A percentile compares a stretch with the other conserved stretches of the same genome.
These are phyloP conservation scores for Philopedon plagiatum DNA, from an alignment of 2,888 invertebrate species.

Conservation along the genomic window DNA sequence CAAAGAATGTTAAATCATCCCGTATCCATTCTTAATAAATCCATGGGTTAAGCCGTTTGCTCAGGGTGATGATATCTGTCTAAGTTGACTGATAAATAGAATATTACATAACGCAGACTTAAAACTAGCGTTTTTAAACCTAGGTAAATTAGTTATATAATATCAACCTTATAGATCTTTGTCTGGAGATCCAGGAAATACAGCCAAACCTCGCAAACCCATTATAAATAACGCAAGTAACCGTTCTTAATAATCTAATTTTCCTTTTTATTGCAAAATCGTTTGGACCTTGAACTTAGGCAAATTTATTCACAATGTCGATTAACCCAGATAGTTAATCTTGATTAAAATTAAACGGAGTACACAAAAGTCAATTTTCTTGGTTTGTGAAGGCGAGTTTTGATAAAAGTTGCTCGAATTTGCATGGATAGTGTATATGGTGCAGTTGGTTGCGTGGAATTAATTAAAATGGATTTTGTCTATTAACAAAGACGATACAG, in stretches of 20 bases:
- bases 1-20: too few relatives aligned
- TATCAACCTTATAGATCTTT: neutral
- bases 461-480: neutral
- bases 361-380: conserved; percentile 25
- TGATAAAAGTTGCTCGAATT: conserved; percentile 22
- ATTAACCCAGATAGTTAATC: conserved; percentile 29
- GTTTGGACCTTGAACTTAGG: conserved; percentile 19
- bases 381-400: conserved; percentile 10
- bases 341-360: conserved; percentile 41
- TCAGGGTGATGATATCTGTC: too few relatives aligned
- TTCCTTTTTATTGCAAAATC: conserved; percentile 30
- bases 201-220: neutral
- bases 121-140: too few relatives aligned
- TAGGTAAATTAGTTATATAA: too few relatives aligned
- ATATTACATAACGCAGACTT: too few relatives aligned
- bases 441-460: conserved; percentile 5
- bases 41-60: too few relatives aligned
- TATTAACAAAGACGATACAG: too few relatives aligned
- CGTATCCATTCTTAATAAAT: too few relatives aligned
- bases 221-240: conserved; percentile 33
- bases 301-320: conserved; percentile 25
- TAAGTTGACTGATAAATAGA: too few relatives aligned
- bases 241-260: conserved; percentile 18
- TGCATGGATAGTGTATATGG: conserved; percentile 16
- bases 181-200: neutral